phyloP scores from a whole-genome alignment of 2,113 vertebrate genomes.

The Passer domesticus region DNA sequence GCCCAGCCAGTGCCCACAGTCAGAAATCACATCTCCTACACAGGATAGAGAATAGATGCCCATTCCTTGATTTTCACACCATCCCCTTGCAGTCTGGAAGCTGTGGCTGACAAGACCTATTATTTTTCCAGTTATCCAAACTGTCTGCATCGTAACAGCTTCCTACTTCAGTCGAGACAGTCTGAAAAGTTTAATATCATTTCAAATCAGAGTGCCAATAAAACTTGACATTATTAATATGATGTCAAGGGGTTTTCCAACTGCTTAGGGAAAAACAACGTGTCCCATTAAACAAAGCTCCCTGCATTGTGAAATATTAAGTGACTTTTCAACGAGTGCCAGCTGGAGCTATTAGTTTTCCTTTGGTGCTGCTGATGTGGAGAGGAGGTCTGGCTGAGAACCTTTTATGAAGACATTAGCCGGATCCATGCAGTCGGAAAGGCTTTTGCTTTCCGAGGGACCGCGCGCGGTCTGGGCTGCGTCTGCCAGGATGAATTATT shows the following conservation, averaged over 20 bases:
- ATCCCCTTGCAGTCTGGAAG: background rate
- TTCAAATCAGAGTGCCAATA: constrained; percentile 77
- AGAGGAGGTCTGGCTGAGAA: constrained; percentile 48
- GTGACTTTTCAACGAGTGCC: constrained; percentile 73
- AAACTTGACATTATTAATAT: constrained; percentile 79
- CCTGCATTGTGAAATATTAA: constrained; percentile 73
- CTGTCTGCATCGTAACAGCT: constrained; percentile 63
- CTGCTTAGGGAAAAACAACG: constrained; percentile 73
- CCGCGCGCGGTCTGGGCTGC: background rate
- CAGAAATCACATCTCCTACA: background rate
- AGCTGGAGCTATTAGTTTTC: constrained; percentile 73
- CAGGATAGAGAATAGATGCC: background rate
- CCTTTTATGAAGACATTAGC: constrained; percentile 57
- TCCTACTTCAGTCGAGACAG: constrained; percentile 67
- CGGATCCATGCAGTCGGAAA: background rate
- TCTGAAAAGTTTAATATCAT: constrained; percentile 80
- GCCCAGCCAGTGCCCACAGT: rapidly evolving
- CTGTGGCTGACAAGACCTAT: constrained; percentile 5
- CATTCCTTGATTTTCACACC: rapidly evolving
- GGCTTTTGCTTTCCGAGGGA: constrained; percentile 37
- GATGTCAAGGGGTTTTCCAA: constrained; percentile 73
- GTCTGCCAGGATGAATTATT: constrained; percentile 61
- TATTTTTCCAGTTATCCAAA: constrained; percentile 48
- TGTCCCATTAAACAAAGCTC: constrained; percentile 73
- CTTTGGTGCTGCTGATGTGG: constrained; percentile 44